Evolutionary conservation across 2,113 vertebrate genomes (phyloP), one percentile per base, ranked within the genome.

Genomic region (Laticauda colubrina): DNA sequence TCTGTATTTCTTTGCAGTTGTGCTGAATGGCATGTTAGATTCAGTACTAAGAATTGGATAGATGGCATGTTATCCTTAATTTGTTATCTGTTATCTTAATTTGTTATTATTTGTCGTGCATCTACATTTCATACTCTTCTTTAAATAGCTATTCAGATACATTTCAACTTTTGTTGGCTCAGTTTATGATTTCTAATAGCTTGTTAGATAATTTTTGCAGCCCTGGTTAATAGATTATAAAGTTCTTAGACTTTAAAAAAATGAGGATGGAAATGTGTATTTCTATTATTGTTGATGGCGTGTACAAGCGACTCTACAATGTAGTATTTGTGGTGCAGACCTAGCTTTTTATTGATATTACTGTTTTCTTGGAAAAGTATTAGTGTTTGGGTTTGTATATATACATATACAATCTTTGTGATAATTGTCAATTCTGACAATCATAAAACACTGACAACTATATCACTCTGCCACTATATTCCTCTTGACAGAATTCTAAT

Each of bases 301-400:
- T 87, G 1, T 0, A 0, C 45, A 51, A 51, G 29, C 21, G 0
- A 0, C 23, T 75, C 29, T 15, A 75, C 15, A 18, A 29, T 0
- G 29, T 2, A 48, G 24, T 20, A 12, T 14, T 45, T 88, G 54
- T 88, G 15, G 39, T 59, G 54, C 39, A 61, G 39, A 15, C 5
- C 0, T 59, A 21, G 21, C 1, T 89, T 23, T 26, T 43, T 59
- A 75, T 34, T 34, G n/a, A 75, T 15, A 75, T 34, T 75, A 75
- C 15, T 34, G 15, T 39, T 81, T 81, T 81, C 34, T 43, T 81
- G 75, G 34, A 8, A 43, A 43, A 43, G 34, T 43, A 34, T 81
- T 81, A 81, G 34, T 81, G 18, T 43, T 21, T 81, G 75, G 18
- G 34, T 81, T 81, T 81, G 75, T 81, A 1, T 39, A 18, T 81